Evolutionary conservation across 2,113 vertebrate species (phyloP).

Genomic region (Takifugu flavidus): DNA sequence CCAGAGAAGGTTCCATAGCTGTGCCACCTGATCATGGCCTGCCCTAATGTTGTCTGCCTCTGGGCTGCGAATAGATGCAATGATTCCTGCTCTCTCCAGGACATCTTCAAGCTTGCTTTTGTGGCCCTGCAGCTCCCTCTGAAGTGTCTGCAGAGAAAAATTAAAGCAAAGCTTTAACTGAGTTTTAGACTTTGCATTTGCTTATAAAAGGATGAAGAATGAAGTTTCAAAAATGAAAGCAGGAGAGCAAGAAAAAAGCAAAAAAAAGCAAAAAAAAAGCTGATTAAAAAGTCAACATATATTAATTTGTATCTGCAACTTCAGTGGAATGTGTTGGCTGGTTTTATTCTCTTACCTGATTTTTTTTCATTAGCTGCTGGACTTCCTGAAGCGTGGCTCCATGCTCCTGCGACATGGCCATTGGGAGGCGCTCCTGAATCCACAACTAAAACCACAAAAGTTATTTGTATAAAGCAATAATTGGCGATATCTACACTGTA

Average conservation of each 20-base stretch:
- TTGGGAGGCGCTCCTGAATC: slow-evolving; percentile 86
- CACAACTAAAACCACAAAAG: slow-evolving; percentile 73
- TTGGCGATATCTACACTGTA: background rate
- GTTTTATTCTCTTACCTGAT: slow-evolving; percentile 74
- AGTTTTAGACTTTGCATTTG: background rate
- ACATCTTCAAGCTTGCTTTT: slow-evolving; percentile 82
- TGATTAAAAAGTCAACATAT: background rate
- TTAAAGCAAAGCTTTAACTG: background rate
- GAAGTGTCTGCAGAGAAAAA: slow-evolving; percentile 73
- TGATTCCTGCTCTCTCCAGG: slow-evolving; percentile 78
- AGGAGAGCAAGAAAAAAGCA: no score
- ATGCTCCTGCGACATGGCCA: slow-evolving; percentile 82
- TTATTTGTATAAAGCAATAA: background rate
- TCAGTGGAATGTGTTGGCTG: background rate
- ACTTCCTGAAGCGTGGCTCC: slow-evolving; percentile 85
- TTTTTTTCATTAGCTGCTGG: slow-evolving; percentile 92
- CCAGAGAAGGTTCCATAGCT: slow-evolving; percentile 80
- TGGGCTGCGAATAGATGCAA: slow-evolving; percentile 81
- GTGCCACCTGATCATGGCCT: slow-evolving; percentile 78
- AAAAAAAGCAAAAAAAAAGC: background rate
- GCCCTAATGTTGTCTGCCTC: slow-evolving; percentile 78
- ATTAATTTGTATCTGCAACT: background rate
- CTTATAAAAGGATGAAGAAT: no score
- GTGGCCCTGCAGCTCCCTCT: slow-evolving; percentile 88
- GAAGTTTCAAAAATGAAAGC: no score